These are phyloP conservation scores for Ascidia mentula DNA, from an alignment of 23 tunicate genomes.

Conservation along the genomic window DNA sequence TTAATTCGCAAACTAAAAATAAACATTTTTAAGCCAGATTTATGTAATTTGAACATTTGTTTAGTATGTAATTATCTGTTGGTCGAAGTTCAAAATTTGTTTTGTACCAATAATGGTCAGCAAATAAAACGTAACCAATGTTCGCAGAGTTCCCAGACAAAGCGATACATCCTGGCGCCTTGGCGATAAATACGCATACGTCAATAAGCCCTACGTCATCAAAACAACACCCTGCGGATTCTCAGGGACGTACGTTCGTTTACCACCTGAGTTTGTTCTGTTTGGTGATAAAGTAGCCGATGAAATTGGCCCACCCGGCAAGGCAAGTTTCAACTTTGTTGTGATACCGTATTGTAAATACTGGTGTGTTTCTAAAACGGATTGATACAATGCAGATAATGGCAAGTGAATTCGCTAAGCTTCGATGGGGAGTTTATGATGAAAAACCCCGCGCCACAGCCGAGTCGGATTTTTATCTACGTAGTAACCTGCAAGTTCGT, in stretches of 20 bases:
- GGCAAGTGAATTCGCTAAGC: slow-evolving; percentile 84
- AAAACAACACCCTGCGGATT: slow-evolving; percentile 93
- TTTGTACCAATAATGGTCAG: too few relatives aligned
- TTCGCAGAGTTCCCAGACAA: slow-evolving; percentile 4
- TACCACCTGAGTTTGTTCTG: slow-evolving; percentile 79
- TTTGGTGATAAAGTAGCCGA: slow-evolving; percentile 48
- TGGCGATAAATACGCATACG: slow-evolving; percentile 48
- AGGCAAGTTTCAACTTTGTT: slow-evolving; percentile 23
- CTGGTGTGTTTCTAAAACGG: neutral
- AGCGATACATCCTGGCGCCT: slow-evolving; percentile 40
- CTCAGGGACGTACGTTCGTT: slow-evolving; percentile 66
- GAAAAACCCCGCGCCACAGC: slow-evolving; percentile 47
- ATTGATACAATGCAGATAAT: too few relatives aligned
- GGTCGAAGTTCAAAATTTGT: too few relatives aligned
- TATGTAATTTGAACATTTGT: too few relatives aligned
- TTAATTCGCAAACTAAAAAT: too few relatives aligned
- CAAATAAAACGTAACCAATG: neutral
- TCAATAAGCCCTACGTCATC: slow-evolving; percentile 75
- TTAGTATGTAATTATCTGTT: too few relatives aligned
- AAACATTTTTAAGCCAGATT: too few relatives aligned
- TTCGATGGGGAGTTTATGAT: slow-evolving; percentile 95
- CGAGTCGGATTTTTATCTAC: slow-evolving; percentile 50
- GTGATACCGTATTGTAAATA: too few relatives aligned
- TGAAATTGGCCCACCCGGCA: slow-evolving; percentile 41
- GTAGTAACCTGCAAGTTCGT: slow-evolving; percentile 32